These are phyloP conservation scores for Ctenicera cuprea DNA, from an alignment of 2,888 invertebrate species.

Conservation along the genomic window DNA sequence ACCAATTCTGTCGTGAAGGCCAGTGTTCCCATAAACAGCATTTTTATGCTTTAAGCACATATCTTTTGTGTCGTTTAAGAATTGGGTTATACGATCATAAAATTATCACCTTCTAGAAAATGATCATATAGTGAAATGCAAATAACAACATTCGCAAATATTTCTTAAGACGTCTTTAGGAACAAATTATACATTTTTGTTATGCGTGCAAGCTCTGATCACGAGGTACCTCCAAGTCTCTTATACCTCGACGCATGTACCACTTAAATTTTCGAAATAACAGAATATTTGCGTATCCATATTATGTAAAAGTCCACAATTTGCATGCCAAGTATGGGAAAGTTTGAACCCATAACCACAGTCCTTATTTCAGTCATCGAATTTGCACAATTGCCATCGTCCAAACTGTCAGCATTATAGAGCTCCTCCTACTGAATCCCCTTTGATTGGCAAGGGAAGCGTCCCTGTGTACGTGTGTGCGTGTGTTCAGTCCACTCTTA, in stretches of 20 bases:
- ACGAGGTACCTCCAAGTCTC: conserved; percentile 33
- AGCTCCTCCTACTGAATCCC: conserved; percentile 63
- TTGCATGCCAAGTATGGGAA: conserved; percentile 50
- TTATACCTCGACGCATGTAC: conserved; percentile 31
- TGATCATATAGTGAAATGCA: conserved; percentile 12
- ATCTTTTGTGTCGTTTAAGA: conserved; percentile 24
- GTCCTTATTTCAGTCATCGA: conserved; percentile 52
- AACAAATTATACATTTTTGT: conserved; percentile 37
- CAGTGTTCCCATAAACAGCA: neutral
- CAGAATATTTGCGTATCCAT: conserved; percentile 26
- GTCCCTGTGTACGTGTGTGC: conserved; percentile 56
- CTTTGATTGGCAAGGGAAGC: conserved; percentile 61
- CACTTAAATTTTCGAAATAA: conserved; percentile 40
- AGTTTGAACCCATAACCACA: conserved; percentile 42
- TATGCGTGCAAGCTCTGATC: conserved; percentile 29
- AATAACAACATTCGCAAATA: conserved; percentile 26
- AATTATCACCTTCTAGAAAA: conserved; percentile 27
- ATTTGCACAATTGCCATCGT: conserved; percentile 53
- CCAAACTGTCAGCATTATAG: conserved; percentile 45
- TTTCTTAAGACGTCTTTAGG: conserved; percentile 23
- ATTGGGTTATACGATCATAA: conserved; percentile 39
- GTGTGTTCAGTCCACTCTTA: conserved; percentile 57
- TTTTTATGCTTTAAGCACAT: conserved; percentile 7
- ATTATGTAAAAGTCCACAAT: conserved; percentile 43
- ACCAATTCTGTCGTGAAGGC: conserved; percentile 34